A percentile compares a stretch with the other conserved stretches of the same genome.
phyloP scores from a whole-genome alignment of 2,113 vertebrate genomes.

The Pongo abelii region DNA sequence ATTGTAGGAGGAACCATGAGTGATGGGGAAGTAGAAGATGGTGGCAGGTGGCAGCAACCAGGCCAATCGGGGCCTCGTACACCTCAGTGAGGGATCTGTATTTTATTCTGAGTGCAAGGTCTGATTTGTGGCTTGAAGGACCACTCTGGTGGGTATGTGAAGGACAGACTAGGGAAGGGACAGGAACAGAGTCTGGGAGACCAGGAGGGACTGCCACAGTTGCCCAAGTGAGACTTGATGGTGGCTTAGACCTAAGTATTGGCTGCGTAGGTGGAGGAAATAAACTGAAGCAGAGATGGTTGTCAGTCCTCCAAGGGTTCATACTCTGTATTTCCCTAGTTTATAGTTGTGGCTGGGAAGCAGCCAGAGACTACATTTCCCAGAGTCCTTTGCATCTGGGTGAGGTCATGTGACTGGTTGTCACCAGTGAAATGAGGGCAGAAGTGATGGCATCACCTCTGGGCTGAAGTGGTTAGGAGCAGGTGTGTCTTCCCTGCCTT shows the following conservation, averaged over 20 bases:
- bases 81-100: neutral
- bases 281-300: neutral
- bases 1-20: neutral
- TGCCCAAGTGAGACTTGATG: neutral
- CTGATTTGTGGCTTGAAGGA: neutral
- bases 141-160: neutral
- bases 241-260: neutral
- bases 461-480: neutral
- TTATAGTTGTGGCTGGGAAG: neutral
- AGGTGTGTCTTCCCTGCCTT: neutral
- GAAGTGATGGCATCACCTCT: neutral
- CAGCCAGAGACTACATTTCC: neutral
- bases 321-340: neutral
- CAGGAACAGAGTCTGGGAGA: neutral
- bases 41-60: neutral
- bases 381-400: neutral
- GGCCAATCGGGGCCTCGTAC: neutral
- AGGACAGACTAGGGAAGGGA: neutral
- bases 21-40: neutral
- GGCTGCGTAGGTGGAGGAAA: neutral
- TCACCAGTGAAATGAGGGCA: neutral
- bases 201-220: neutral
- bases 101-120: neutral
- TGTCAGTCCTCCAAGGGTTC: neutral
- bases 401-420: constrained; percentile 5